Conservation (phyloP, 64 coral and sea anemone species). For the Acropora yongei region DNA sequence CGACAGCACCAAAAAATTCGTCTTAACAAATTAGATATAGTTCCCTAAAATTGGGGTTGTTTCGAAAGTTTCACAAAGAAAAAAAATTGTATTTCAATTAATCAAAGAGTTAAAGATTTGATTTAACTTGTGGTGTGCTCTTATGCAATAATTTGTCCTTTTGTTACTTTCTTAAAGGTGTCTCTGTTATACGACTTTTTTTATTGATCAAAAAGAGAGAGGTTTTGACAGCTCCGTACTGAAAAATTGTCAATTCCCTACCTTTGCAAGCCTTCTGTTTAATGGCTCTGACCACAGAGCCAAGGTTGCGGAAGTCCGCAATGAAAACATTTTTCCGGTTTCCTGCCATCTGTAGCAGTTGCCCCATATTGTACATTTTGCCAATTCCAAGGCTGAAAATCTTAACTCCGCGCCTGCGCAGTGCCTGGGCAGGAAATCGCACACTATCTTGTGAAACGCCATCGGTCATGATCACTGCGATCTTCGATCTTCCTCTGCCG, state of each 20-base stretch:
- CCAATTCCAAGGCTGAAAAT: constrained; percentile 76
- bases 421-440: not conserved
- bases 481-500: constrained; percentile 23
- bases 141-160: no score
- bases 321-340: constrained; percentile 61
- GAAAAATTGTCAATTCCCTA: not conserved
- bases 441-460: constrained; percentile 77
- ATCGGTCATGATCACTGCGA: constrained; percentile 75
- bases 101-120: no score
- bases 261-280: constrained; percentile 70
- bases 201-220: no score
- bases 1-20: no score
- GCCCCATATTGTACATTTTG: constrained; percentile 42
- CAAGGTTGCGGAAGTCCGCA: constrained; percentile 67
- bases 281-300: constrained; percentile 57
- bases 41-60: no score
- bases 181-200: no score
- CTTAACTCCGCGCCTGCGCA: constrained; percentile 55
- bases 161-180: no score
- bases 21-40: no score
- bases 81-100: no score
- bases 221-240: no score
- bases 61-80: no score
- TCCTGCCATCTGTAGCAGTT: constrained; percentile 69
- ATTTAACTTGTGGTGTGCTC: no score